phyloP scores from a whole-genome alignment of 2,888 invertebrate genomes.

The Conomelus anceps region DNA sequence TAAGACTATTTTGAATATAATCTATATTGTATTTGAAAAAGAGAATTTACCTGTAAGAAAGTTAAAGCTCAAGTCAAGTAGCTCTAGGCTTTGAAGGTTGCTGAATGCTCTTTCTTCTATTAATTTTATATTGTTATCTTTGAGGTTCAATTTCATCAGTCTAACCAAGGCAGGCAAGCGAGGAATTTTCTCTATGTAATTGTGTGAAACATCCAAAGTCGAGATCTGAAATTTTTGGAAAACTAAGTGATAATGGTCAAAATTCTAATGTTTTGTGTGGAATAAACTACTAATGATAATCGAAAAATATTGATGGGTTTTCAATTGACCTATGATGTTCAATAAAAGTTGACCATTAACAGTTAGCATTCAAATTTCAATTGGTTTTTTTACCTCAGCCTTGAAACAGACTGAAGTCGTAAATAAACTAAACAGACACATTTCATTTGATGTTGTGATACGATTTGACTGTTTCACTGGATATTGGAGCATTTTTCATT shows the following conservation, averaged over 20 bases:
- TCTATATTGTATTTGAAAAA: background rate
- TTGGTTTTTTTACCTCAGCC: too few species aligned
- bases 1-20: too few species aligned
- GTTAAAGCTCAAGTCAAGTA: background rate
- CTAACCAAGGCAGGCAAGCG: background rate
- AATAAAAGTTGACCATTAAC: too few species aligned
- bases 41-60: background rate
- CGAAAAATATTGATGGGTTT: too few species aligned
- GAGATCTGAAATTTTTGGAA: background rate
- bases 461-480: too few species aligned
- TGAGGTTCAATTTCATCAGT: background rate
- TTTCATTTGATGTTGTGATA: too few species aligned
- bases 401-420: too few species aligned
- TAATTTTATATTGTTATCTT: background rate
- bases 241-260: background rate
- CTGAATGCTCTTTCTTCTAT: slow-evolving; percentile 1
- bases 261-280: background rate
- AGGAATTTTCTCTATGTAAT: background rate
- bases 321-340: too few species aligned
- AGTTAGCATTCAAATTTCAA: too few species aligned
- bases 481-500: too few species aligned
- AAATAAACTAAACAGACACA: too few species aligned
- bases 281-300: too few species aligned
- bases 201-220: background rate
- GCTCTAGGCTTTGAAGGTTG: background rate